These are phyloP conservation scores for Apodemus agrarius DNA, from an alignment of 2,797 vertebrate species.

Conservation along the genomic window DNA sequence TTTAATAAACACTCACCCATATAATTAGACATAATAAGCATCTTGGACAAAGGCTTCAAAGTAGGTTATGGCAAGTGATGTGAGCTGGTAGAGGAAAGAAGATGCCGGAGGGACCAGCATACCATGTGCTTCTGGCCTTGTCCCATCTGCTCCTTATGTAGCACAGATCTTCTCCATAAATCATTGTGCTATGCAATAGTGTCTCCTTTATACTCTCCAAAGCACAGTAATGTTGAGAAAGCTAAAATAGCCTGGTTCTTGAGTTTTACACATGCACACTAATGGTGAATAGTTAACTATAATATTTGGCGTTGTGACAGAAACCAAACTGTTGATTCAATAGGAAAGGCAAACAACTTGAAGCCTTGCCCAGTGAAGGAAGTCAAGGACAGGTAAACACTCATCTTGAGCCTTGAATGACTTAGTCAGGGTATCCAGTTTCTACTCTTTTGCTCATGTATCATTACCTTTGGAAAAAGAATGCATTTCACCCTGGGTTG, in stretches of 20 bases:
- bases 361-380: not conserved
- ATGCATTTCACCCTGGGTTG: not conserved
- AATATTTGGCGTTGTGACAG: conserved; percentile 24
- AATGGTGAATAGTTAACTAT: not conserved
- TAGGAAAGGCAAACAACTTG: conserved; percentile 19
- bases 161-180: conserved; percentile 64
- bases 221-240: not conserved
- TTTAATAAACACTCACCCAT: conserved; percentile 57
- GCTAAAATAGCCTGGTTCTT: conserved; percentile 3
- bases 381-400: not conserved
- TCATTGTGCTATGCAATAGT: not conserved
- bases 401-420: not conserved
- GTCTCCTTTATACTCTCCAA: conserved; percentile 43
- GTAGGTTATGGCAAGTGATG: conserved; percentile 54
- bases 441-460: not conserved
- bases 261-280: not conserved
- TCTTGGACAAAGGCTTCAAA: conserved; percentile 58
- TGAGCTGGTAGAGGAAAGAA: conserved; percentile 43
- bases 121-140: conserved; percentile 41
- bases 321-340: conserved; percentile 21
- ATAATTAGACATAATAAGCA: conserved; percentile 44
- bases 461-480: conserved; percentile 13
- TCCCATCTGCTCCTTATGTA: conserved; percentile 48
- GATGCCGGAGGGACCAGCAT: not conserved
- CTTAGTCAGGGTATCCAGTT: not conserved